Evolutionary conservation across 2,797 vertebrate species (phyloP), one percentile per base, ranked within the genome.

Genomic region (Cheirogaleus major): DNA sequence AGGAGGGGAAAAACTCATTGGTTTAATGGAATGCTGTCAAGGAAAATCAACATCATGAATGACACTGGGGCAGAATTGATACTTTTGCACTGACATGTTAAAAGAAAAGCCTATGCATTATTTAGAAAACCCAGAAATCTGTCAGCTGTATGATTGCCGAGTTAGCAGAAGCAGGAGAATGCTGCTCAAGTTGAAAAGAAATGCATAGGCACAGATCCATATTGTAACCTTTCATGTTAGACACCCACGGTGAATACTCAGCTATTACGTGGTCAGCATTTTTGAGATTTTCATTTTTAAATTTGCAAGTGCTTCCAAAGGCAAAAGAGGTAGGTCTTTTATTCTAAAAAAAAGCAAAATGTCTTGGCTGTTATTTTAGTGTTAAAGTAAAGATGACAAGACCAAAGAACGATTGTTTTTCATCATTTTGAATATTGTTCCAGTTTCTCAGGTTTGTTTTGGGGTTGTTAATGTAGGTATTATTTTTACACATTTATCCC

Each of bases 21-120:
- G 98, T 99, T 99, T 99, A 99, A 99, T 99, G 99, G 99, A 99
- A 98, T 98, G 98, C 98, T 99, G 98, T 99, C 99, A 99, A 98
- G 98, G 98, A 98, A 98, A 99, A 99, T 99, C 98, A 99, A 97
- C 98, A 97, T 99, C 99, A 99, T 97, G 97, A 99, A 98, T 95
- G 98, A 99, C 98, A 99, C 98, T 92, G 98, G 98, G 98, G 98
- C 98, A 98, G 98, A 99, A 99, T 98, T 99, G 98, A 99, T 99
- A 99, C 98, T 99, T 99, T 98, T 98, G 98, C 98, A 98, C 98
- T 99, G 99, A 99, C 98, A 99, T 98, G 98, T 99, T 99, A 99
- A 99, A 99, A 99, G 98, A 99, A 99, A 99, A 99, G 98, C 98
- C 98, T 98, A 99, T 99, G 98, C 98, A 99, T 99, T 99, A 99